Conservation (phyloP, 2,797 vertebrate genomes). For the Anolis apletophallus region DNA sequence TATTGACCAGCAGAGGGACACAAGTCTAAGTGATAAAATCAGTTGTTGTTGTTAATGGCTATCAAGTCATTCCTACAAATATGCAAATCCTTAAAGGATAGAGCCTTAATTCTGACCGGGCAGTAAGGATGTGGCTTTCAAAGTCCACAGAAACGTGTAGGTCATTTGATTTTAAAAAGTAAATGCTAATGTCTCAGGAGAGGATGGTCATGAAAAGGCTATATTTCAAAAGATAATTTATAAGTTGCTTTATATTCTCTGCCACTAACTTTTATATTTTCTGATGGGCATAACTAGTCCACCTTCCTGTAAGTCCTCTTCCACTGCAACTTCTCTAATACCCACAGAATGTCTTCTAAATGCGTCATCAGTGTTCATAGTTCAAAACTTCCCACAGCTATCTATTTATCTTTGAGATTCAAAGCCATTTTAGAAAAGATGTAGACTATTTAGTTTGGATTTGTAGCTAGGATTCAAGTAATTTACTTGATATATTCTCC, state of each 20-base stretch:
- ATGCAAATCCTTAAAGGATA: background rate
- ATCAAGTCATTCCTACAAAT: background rate
- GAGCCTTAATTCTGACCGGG: background rate
- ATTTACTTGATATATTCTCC: background rate
- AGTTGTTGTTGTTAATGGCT: too few species aligned
- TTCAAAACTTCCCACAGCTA: background rate
- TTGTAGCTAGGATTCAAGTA: background rate
- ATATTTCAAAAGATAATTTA: background rate
- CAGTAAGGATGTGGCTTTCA: background rate
- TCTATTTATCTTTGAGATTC: background rate
- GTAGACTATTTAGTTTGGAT: background rate
- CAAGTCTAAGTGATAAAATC: background rate
- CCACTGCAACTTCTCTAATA: background rate
- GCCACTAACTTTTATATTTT: background rate
- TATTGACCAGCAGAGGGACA: background rate
- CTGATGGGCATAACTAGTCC: background rate
- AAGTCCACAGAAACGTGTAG: slow-evolving; percentile 10
- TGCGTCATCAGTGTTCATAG: background rate
- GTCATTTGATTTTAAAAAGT: slow-evolving; percentile 2
- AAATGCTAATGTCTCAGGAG: background rate
- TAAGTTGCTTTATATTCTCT: background rate
- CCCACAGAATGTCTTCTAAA: background rate
- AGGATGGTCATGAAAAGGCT: background rate
- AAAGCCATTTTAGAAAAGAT: background rate
- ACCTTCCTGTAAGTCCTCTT: background rate